Evolutionary conservation across 2,113 vertebrate species (phyloP), one percentile per base, ranked within the genome.

Genomic region (Pheucticus melanocephalus): DNA sequence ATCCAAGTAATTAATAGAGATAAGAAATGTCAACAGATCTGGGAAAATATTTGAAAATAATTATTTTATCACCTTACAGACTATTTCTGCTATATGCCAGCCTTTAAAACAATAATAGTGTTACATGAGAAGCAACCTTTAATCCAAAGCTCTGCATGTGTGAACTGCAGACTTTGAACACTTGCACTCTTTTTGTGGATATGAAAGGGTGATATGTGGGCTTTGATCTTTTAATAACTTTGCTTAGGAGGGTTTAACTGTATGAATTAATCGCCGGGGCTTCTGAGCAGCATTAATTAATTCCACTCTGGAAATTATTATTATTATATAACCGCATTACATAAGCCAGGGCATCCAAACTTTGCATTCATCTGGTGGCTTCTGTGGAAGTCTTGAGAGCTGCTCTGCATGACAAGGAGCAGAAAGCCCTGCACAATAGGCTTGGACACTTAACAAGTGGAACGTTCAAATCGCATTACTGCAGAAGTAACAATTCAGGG

Each of bases 161-260:
- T 48, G 79, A 92, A 59, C 39, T 59, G 42, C 45, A 87, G 66
- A 35, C 79, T 85, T 73, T 13, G 54, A 92, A 47, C 19, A 33
- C 30, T 90, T 77, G 54, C 64, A 51, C 40, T 51, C 65, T 23
- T 69, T 87, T 28, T 63, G 71, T 73, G 64, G 39, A 3, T 87
- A n/a, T 37, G 45, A 47, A 80, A 86, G 66, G 51, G 59, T 66
- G 82, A 82, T 81, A 73, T 53, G 56, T 42, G 22, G 71, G 87
- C 93, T 97, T 97, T 96, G 85, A 96, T 93, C 92, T 92, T 90
- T 93, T 92, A 93, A 96, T 94, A 97, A 83, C 56, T 93, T 60
- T 78, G 44, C 60, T 81, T 90, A 78, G 68, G 56, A 93, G 33
- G 64, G 71, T 78, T 95, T 93, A 86, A 88, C 50, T 23, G 13